Percentiles rank a stretch among this genome's conserved stretches.
Evolutionary conservation across 2,797 vertebrate genomes (phyloP).

Genomic region (Anomalospiza imberbis): DNA sequence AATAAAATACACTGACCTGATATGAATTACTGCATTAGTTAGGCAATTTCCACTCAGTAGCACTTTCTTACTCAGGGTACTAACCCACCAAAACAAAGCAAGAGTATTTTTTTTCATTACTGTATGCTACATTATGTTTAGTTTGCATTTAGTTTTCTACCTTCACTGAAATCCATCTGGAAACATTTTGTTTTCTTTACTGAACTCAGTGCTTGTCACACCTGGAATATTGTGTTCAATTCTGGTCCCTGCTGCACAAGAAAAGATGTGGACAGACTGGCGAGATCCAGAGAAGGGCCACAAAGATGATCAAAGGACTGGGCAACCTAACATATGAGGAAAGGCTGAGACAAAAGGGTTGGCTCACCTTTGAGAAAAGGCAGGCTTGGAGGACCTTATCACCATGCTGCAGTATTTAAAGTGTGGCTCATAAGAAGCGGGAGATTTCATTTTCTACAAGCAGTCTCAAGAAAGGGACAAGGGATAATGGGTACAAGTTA

Average conservation of each 20-base stretch:
- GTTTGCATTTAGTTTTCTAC: not conserved
- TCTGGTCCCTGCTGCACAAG: not conserved
- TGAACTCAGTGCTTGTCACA: not conserved
- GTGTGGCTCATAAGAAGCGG: not conserved
- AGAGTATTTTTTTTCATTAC: not conserved
- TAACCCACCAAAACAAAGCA: not conserved
- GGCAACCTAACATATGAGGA: not conserved
- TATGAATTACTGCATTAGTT: not conserved
- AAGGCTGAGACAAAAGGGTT: not conserved
- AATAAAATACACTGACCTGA: conserved; percentile 1
- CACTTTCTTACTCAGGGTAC: not conserved
- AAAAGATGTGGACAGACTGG: not conserved
- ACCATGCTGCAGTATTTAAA: not conserved
- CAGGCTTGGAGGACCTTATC: not conserved
- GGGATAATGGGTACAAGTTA: not conserved
- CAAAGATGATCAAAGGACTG: not conserved
- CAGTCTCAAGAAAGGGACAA: not conserved
- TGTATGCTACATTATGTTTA: not conserved
- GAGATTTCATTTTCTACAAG: not conserved
- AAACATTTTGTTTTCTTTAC: not conserved
- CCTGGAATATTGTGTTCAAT: not conserved
- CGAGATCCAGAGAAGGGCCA: not conserved
- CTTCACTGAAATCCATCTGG: not conserved
- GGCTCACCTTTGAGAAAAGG: not conserved
- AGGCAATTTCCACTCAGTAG: not conserved